Evolutionary conservation across 2,797 vertebrate species (phyloP).

Genomic region (Myotis vivesi): DNA sequence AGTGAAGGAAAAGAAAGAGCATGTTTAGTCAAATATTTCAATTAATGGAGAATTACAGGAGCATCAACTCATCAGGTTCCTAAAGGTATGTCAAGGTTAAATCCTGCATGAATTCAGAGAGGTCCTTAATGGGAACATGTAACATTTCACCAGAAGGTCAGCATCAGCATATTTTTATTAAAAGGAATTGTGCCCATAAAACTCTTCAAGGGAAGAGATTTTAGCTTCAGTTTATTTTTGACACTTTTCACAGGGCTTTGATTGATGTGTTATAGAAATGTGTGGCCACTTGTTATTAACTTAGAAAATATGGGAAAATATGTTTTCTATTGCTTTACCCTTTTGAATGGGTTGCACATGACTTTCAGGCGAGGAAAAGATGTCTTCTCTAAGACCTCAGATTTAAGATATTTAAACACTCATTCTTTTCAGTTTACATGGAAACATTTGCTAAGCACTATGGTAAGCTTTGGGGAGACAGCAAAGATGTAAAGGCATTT

Average conservation of each 20-base stretch:
- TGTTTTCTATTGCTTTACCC: conserved; percentile 12
- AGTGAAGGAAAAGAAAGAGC: neutral
- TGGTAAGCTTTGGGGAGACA: neutral
- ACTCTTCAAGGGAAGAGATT: neutral
- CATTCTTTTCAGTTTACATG: neutral
- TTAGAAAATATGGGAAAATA: neutral
- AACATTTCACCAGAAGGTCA: conserved; percentile 38
- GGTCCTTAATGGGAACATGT: neutral
- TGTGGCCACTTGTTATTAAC: neutral
- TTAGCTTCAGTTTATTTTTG: conserved; percentile 26
- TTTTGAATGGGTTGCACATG: neutral
- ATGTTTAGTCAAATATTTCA: conserved; percentile 23
- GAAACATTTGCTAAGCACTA: neutral
- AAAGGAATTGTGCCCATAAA: neutral
- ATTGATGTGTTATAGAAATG: conserved; percentile 16
- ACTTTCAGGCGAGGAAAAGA: neutral
- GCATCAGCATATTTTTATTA: conserved; percentile 19
- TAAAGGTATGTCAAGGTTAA: neutral
- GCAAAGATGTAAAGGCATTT: neutral
- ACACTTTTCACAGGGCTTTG: neutral
- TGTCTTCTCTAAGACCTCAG: neutral
- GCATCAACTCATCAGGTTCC: neutral
- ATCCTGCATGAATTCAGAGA: neutral
- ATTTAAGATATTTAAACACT: conserved; percentile 18
- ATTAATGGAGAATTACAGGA: neutral